A percentile compares a stretch with the other conserved stretches of the same genome.
Evolutionary conservation across 2,113 vertebrate species (phyloP).

Genomic region (Thermophis baileyi): DNA sequence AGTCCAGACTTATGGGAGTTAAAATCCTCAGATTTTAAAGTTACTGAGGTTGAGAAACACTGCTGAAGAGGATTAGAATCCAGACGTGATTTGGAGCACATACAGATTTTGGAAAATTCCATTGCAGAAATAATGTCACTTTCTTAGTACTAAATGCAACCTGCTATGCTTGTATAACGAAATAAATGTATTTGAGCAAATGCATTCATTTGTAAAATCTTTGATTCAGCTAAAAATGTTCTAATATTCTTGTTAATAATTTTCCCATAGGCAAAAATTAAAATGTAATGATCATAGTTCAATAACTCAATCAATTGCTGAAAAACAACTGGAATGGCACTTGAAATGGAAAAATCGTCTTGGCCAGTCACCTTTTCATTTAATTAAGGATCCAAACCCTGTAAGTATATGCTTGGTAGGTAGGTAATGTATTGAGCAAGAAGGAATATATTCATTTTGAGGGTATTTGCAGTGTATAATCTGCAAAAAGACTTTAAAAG

Average conservation of each 20-base stretch:
- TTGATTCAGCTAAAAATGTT: neutral
- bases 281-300: slow-evolving; percentile 56
- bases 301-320: slow-evolving; percentile 50
- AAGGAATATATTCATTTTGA: neutral
- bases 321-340: slow-evolving; percentile 73
- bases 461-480: neutral
- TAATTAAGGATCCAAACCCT: slow-evolving; percentile 62
- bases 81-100: neutral
- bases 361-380: slow-evolving; percentile 61
- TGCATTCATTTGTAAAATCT: neutral
- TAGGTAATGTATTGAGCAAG: neutral
- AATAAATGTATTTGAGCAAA: neutral
- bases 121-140: neutral
- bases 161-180: neutral
- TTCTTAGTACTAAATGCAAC: neutral
- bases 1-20: neutral
- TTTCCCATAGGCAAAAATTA: slow-evolving; percentile 68
- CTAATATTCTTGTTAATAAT: neutral
- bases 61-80: neutral
- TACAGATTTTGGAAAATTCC: neutral
- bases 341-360: slow-evolving; percentile 75
- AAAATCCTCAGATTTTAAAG: neutral
- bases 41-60: neutral
- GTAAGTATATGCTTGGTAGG: slow-evolving; percentile 70
- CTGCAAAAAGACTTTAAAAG: neutral